Percentiles rank a stretch among this genome's conserved stretches.
phyloP scores from a whole-genome alignment of 2,113 vertebrate species.

The Triplophysa rosa region DNA sequence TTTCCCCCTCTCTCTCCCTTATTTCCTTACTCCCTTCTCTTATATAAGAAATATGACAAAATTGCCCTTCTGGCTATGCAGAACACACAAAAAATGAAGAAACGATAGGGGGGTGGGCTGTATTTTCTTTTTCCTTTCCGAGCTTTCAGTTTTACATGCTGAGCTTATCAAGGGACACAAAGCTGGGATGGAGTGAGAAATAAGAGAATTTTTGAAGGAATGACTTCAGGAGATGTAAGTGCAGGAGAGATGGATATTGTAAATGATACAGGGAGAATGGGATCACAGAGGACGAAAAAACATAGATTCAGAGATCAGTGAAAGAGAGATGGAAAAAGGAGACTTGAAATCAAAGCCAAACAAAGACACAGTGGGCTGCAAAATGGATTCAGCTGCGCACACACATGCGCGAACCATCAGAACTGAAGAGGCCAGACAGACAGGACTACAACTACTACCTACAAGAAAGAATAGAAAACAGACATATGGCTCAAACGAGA shows the following conservation, averaged over 20 bases:
- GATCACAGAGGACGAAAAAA: constrained; percentile 24
- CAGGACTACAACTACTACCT: not conserved
- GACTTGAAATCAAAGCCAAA: constrained; percentile 28
- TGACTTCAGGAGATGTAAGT: constrained; percentile 10
- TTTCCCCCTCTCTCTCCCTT: not conserved
- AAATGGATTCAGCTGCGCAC: not conserved
- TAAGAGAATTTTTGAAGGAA: constrained; percentile 11
- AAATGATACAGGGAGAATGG: constrained; percentile 22
- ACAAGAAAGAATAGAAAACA: constrained; percentile 24
- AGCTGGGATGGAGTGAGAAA: constrained; percentile 28
- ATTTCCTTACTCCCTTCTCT: constrained; percentile 9
- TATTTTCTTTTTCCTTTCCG: not conserved
- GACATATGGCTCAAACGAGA: constrained; percentile 4
- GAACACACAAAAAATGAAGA: constrained; percentile 8
- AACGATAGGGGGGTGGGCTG: not conserved
- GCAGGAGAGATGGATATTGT: constrained; percentile 18
- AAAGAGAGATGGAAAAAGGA: constrained; percentile 10
- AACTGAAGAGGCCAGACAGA: constrained; percentile 19
- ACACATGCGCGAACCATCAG: constrained; percentile 3
- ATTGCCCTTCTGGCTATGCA: constrained; percentile 43
- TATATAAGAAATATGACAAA: constrained; percentile 53
- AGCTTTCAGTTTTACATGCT: constrained; percentile 8
- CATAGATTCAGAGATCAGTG: constrained; percentile 12
- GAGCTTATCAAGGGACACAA: constrained; percentile 39
- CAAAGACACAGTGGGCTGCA: constrained; percentile 1